Evolutionary conservation across 2,113 vertebrate genomes (phyloP).

Genomic region (Etheostoma spectabile): DNA sequence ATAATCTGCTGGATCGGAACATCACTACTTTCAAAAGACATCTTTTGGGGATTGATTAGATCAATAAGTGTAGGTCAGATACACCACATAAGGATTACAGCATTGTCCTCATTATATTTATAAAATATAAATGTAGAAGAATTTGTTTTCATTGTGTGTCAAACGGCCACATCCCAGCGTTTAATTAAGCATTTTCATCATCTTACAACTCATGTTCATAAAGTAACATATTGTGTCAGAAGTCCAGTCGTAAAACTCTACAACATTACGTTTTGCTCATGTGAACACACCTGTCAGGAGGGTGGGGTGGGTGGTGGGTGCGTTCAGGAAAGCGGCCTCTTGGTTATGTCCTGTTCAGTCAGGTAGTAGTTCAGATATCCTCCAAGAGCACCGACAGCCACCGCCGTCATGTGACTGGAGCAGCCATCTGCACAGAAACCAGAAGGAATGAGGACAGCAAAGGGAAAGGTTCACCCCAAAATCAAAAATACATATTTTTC

Average conservation of each 20-base stretch:
- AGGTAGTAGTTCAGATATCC: conserved; percentile 86
- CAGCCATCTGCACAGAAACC: conserved; percentile 78
- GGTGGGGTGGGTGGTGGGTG: too few relatives aligned
- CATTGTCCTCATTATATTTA: not conserved
- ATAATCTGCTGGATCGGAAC: not conserved
- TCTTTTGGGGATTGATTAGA: not conserved
- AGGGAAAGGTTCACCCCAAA: too few relatives aligned
- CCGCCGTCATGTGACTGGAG: conserved; percentile 86
- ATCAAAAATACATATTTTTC: too few relatives aligned
- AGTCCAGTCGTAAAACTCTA: not conserved
- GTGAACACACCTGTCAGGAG: not conserved
- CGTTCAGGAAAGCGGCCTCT: conserved; percentile 82
- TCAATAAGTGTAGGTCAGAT: not conserved
- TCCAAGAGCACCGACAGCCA: conserved; percentile 84
- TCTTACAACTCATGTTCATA: conserved; percentile 21
- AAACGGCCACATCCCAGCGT: conserved; percentile 1
- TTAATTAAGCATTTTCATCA: conserved; percentile 9
- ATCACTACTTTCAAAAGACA: conserved; percentile 4
- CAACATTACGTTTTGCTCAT: not conserved
- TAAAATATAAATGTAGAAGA: not conserved
- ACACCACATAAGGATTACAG: not conserved
- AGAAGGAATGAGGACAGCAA: too few relatives aligned
- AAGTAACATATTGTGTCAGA: conserved; percentile 10
- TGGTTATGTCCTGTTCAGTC: conserved; percentile 86
- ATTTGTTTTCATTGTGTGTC: not conserved